Evolutionary conservation across 2,888 invertebrate species (phyloP).

Genomic region (Brachyptera risi): DNA sequence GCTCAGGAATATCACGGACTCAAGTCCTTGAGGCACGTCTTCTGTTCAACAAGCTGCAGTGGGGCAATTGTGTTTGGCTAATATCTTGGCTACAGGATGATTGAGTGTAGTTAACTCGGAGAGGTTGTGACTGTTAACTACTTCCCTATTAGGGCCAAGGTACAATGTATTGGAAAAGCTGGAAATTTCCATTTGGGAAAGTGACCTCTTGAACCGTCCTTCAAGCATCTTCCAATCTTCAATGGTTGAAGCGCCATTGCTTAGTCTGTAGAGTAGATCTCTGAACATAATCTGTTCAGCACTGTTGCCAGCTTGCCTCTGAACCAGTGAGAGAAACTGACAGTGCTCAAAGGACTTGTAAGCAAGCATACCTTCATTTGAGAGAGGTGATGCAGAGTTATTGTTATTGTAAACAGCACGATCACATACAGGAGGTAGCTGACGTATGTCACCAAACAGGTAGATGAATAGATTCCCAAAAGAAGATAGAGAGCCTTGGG

Average conservation of each 20-base stretch:
- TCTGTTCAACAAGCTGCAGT: background rate
- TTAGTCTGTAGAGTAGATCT: background rate
- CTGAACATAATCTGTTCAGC: background rate
- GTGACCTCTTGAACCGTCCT: background rate
- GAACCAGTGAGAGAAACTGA: background rate
- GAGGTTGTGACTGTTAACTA: background rate
- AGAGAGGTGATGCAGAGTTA: background rate
- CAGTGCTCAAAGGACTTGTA: background rate
- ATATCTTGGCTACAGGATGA: background rate
- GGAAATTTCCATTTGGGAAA: background rate
- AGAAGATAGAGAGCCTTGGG: background rate
- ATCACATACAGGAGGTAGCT: slow-evolving; percentile 10
- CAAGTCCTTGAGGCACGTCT: background rate
- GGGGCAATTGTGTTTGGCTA: background rate
- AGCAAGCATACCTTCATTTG: background rate
- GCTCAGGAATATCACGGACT: background rate
- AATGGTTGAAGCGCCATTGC: background rate
- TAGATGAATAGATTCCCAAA: slow-evolving; percentile 3
- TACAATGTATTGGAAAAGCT: background rate
- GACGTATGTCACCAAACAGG: background rate
- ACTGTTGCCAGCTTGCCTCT: background rate
- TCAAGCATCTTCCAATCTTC: background rate
- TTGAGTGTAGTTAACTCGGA: background rate
- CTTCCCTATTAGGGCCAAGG: background rate
- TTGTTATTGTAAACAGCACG: background rate